Evolutionary conservation across 2,113 vertebrate species (phyloP).

Genomic region (Syrrhaptes paradoxus): DNA sequence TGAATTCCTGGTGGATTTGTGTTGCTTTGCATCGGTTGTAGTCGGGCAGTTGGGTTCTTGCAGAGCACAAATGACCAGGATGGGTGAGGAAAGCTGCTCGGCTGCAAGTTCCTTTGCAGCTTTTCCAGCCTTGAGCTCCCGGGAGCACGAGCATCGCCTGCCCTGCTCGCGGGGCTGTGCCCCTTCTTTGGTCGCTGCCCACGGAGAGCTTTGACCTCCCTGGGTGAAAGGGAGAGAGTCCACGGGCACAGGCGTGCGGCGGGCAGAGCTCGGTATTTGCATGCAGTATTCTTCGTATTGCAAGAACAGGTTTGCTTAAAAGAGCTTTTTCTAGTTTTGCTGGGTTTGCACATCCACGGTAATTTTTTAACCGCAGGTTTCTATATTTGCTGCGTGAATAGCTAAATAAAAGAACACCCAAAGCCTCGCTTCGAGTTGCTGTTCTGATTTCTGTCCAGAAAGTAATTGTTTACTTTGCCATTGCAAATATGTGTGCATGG

Average conservation of each 20-base stretch:
- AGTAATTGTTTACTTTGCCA: not conserved
- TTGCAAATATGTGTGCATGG: not conserved
- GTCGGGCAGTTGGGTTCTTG: not conserved
- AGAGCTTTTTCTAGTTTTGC: not conserved
- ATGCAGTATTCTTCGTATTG: not conserved
- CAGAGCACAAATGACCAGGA: not conserved
- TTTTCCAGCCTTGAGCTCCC: not conserved
- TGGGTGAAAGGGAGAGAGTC: not conserved
- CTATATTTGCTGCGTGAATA: not conserved
- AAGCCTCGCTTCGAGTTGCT: not conserved
- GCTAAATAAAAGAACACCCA: not conserved
- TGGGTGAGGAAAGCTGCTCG: not conserved
- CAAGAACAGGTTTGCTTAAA: not conserved
- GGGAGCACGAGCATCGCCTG: not conserved
- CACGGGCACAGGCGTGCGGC: rapidly evolving
- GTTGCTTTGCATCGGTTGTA: not conserved
- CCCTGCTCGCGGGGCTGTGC: too few species aligned
- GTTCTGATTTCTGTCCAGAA: not conserved
- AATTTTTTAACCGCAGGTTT: not conserved
- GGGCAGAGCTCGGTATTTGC: not conserved
- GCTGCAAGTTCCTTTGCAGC: not conserved
- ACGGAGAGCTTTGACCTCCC: not conserved
- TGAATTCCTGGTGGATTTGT: not conserved
- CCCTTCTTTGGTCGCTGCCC: too few species aligned
- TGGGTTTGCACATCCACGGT: not conserved